Evolutionary conservation across 1,140 invertebrate species (phyloP).

Genomic region (Popillia japonica): DNA sequence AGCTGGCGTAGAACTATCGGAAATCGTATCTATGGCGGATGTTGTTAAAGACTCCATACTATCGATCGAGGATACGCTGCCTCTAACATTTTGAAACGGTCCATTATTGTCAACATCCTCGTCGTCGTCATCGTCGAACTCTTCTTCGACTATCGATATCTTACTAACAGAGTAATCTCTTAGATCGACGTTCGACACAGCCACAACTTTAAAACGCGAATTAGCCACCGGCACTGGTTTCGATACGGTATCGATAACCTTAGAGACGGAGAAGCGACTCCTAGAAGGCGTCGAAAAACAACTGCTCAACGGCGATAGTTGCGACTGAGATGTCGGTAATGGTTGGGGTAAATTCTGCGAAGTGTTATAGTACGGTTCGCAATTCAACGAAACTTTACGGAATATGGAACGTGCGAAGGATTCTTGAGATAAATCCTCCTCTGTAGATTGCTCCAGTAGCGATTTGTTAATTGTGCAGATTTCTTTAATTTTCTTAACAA

Average conservation of each 20-base stretch:
- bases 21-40: slow-evolving; percentile 5
- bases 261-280: neutral
- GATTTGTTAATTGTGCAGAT: slow-evolving; percentile 32
- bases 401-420: neutral
- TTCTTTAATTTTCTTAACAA: slow-evolving; percentile 34
- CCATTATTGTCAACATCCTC: neutral
- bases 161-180: neutral
- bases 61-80: slow-evolving; percentile 15
- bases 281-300: neutral
- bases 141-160: neutral
- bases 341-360: neutral
- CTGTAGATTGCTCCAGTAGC: neutral
- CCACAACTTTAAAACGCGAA: slow-evolving; percentile 31
- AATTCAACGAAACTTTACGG: slow-evolving; percentile 20
- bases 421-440: neutral
- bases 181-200: neutral
- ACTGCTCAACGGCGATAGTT: neutral
- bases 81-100: slow-evolving; percentile 7
- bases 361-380: slow-evolving; percentile 26
- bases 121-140: neutral
- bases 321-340: neutral
- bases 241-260: neutral
- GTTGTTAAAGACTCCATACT: slow-evolving; percentile 6
- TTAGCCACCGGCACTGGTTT: neutral
- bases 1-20: slow-evolving; percentile 23